These are phyloP conservation scores for Xiphophorus hellerii DNA, from an alignment of 2,113 vertebrate genomes.

Conservation along the genomic window DNA sequence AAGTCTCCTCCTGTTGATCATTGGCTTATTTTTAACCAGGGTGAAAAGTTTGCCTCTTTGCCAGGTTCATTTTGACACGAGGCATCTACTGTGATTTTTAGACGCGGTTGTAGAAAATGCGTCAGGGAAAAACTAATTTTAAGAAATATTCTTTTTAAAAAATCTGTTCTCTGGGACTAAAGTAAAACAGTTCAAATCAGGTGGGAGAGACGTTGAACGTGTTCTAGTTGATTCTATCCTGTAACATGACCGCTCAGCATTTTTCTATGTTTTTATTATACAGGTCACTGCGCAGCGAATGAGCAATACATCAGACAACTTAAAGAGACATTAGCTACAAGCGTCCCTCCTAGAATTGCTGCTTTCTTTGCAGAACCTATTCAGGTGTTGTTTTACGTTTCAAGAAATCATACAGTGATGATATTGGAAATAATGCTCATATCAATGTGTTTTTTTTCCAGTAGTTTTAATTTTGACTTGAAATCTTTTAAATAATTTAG, in stretches of 20 bases:
- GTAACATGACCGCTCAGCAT: neutral
- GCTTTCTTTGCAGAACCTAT: conserved; percentile 95
- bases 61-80: neutral
- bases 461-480: neutral
- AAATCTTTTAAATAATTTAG: neutral
- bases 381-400: conserved; percentile 80
- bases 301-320: conserved; percentile 88
- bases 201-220: neutral
- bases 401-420: neutral
- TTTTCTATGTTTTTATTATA: conserved; percentile 2
- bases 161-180: neutral
- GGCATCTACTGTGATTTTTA: neutral
- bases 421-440: neutral
- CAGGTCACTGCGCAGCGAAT: conserved; percentile 90
- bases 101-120: neutral
- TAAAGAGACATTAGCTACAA: conserved; percentile 87
- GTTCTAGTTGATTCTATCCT: neutral
- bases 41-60: conserved; percentile 10
- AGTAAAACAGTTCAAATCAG: neutral
- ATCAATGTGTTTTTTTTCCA: neutral
- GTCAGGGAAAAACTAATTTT: neutral
- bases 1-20: conserved; percentile 51
- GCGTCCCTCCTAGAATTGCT: conserved; percentile 84
- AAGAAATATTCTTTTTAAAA: neutral
- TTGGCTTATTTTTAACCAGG: conserved; percentile 43